These are phyloP conservation scores for Mythimna pallens DNA, from an alignment of 2,888 invertebrate species.

Conservation along the genomic window DNA sequence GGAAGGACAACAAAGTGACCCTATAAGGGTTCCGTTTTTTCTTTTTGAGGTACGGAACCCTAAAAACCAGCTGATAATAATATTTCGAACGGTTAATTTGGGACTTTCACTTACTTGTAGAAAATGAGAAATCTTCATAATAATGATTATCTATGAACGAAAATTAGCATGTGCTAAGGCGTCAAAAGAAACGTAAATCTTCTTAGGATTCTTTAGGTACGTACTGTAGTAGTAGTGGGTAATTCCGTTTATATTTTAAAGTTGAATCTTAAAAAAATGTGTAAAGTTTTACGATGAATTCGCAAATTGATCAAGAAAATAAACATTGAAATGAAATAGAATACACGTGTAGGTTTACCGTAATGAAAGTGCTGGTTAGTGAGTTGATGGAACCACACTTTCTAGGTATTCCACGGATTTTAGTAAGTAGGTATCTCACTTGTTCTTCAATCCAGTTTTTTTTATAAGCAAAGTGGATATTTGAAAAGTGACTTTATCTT, in stretches of 20 bases:
- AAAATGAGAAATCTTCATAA: neutral
- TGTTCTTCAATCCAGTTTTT: no score
- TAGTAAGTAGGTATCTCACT: no score
- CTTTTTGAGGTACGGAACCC: no score
- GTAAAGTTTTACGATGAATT: slow-evolving; percentile 6
- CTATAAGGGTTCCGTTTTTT: no score
- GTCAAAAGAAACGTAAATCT: neutral
- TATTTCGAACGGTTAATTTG: neutral
- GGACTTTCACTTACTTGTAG: neutral
- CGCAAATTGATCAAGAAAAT: neutral
- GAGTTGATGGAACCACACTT: no score
- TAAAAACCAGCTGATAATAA: neutral
- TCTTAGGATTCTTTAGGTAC: neutral
- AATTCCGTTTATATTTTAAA: neutral
- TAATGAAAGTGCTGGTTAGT: no score
- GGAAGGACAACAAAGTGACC: no score
- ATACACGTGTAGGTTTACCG: neutral
- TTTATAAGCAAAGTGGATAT: no score
- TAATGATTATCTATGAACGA: neutral
- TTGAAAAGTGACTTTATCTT: no score
- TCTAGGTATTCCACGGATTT: no score
- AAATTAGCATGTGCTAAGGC: neutral
- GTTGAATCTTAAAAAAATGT: neutral
- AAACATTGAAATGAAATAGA: neutral
- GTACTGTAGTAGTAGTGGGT: neutral